These are phyloP conservation scores for Subacronicta megacephala DNA, from an alignment of 2,888 invertebrate species.

Conservation along the genomic window DNA sequence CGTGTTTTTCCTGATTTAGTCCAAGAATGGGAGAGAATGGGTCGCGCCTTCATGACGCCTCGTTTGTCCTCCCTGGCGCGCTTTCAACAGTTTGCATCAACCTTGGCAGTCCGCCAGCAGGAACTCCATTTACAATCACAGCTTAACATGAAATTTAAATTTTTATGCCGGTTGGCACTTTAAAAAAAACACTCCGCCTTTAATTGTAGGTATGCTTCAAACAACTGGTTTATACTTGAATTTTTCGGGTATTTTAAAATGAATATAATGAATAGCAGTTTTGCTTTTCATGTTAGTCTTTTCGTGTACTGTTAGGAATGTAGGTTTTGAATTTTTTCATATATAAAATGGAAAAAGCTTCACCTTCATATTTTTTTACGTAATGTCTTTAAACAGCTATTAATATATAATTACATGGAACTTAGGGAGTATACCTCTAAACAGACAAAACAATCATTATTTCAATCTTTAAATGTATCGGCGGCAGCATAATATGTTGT, in stretches of 20 bases:
- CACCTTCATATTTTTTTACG: too few relatives aligned
- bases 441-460: too few relatives aligned
- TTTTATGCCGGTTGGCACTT: conserved; percentile 50
- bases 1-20: conserved; percentile 36
- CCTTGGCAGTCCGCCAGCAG: conserved; percentile 59
- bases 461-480: too few relatives aligned
- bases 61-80: conserved; percentile 35
- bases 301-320: background rate
- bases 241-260: conserved; percentile 15
- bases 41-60: conserved; percentile 32
- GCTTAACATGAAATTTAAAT: conserved; percentile 62
- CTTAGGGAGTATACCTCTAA: too few relatives aligned
- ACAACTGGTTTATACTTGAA: conserved; percentile 11
- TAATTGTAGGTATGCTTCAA: conserved; percentile 38
- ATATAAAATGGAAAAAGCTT: conserved; percentile 12
- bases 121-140: conserved; percentile 56
- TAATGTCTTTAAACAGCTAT: too few relatives aligned
- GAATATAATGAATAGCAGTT: background rate
- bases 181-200: conserved; percentile 18
- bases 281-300: background rate
- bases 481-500: too few relatives aligned
- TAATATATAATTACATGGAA: too few relatives aligned
- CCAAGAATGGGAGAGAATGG: conserved; percentile 34
- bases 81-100: conserved; percentile 54
- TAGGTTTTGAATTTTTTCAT: background rate